A percentile compares a stretch with the other conserved stretches of the same genome.
phyloP scores from a whole-genome alignment of 1,140 invertebrate genomes.

The Oncopeltus fasciatus region DNA sequence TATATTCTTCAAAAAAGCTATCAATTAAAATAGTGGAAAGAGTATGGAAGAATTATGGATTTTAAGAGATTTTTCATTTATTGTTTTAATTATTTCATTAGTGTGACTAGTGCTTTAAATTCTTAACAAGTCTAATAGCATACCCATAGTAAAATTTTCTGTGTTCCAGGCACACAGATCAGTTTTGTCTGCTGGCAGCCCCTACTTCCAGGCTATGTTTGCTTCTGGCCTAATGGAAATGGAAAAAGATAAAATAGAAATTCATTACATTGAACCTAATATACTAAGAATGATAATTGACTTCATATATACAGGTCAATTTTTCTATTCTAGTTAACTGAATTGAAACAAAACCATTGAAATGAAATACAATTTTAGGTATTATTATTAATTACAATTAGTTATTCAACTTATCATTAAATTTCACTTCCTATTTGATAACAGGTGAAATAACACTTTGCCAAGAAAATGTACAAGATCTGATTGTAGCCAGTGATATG shows the following conservation, averaged over 20 bases:
- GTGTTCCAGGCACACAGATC: conserved; percentile 68
- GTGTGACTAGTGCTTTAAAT: no score
- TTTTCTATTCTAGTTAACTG: no score
- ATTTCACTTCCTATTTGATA: conserved; percentile 4
- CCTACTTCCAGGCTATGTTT: conserved; percentile 94
- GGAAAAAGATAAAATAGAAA: conserved; percentile 55
- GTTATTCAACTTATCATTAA: no score
- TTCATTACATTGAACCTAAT: conserved; percentile 58
- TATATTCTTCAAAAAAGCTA: no score
- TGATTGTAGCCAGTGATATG: conserved; percentile 85
- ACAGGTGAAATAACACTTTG: conserved; percentile 37
- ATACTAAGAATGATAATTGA: conserved; percentile 63
- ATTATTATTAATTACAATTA: no score
- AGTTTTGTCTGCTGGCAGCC: conserved; percentile 78
- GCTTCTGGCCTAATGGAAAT: conserved; percentile 68
- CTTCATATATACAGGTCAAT: conserved; percentile 74
- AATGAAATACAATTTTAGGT: no score
- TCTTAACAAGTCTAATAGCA: no score
- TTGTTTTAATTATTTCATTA: no score
- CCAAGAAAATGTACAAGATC: conserved; percentile 74
- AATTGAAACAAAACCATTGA: no score
- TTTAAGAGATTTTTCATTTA: no score
- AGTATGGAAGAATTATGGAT: no score
- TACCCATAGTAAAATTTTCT: no score
- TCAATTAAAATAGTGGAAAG: not conserved